Percentiles rank a stretch among this genome's conserved stretches.
These are phyloP conservation scores for Luidia sarsii DNA, from an alignment of 53 echinoderm and acorn worm genomes.

Conservation along the genomic window DNA sequence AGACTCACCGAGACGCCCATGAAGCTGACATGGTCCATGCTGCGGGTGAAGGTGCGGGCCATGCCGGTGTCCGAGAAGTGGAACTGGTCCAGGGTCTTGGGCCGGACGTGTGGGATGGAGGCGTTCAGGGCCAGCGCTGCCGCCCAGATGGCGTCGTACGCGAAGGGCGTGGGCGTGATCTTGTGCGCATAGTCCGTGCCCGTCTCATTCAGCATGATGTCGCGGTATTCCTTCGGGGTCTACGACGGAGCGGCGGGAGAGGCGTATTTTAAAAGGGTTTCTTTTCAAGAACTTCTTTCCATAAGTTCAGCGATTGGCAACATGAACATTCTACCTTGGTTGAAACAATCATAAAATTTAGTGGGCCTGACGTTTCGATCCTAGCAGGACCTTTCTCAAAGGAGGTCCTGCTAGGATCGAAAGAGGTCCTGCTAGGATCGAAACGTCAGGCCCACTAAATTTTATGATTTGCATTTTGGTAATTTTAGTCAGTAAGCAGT, in stretches of 20 bases:
- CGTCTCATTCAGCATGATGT: constrained; percentile 59
- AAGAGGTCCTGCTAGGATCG: no score
- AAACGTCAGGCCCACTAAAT: no score
- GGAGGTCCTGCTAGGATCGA: no score
- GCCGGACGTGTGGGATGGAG: constrained; percentile 46
- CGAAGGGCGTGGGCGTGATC: constrained; percentile 75
- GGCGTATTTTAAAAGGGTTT: neutral
- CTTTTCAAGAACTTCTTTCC: neutral
- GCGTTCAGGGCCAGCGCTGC: constrained; percentile 86
- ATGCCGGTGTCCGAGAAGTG: constrained; percentile 51
- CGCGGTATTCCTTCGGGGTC: constrained; percentile 80
- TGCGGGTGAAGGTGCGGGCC: constrained; percentile 24
- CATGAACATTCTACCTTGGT: no score
- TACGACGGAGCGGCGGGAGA: neutral
- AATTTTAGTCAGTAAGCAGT: no score
- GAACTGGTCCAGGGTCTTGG: constrained; percentile 62
- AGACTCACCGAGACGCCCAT: constrained; percentile 89
- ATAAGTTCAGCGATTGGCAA: no score
- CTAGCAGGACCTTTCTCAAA: no score
- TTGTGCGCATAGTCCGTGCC: constrained; percentile 56
- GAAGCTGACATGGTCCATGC: constrained; percentile 66
- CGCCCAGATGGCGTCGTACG: constrained; percentile 97
- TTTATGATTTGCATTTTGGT: no score
- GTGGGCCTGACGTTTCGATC: no score
- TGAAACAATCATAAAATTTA: no score